Evolutionary conservation across 2,888 invertebrate genomes (phyloP).

Genomic region (Drosophila cracens): DNA sequence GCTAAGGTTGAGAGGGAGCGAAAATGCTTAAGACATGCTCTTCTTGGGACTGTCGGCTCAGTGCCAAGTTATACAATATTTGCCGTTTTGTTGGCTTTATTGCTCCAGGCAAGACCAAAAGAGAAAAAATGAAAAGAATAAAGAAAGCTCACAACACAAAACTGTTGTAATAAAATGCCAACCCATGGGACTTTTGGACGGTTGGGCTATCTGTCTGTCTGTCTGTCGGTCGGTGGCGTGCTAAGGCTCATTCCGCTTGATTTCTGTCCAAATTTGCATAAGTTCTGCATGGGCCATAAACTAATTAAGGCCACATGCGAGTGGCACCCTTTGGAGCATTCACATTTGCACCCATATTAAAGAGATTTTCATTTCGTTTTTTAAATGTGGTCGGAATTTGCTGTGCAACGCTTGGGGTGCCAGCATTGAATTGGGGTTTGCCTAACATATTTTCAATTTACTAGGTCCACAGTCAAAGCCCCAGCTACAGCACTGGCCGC

Average conservation of each 20-base stretch:
- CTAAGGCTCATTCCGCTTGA: slow-evolving; percentile 41
- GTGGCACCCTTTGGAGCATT: slow-evolving; percentile 9
- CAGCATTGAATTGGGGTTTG: slow-evolving; percentile 45
- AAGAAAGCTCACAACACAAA: slow-evolving; percentile 29
- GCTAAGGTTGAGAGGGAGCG: background rate
- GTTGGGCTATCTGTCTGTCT: background rate
- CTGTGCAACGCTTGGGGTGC: slow-evolving; percentile 6
- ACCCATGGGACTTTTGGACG: slow-evolving; percentile 32
- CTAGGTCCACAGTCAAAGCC: slow-evolving; percentile 23
- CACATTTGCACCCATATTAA: slow-evolving; percentile 31
- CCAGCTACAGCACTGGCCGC: background rate
- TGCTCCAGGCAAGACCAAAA: slow-evolving; percentile 33
- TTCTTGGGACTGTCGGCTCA: slow-evolving; percentile 29
- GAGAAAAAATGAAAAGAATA: slow-evolving; percentile 6
- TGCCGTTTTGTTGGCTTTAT: slow-evolving; percentile 63
- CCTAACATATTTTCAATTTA: slow-evolving; percentile 63
- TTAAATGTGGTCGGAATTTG: slow-evolving; percentile 16
- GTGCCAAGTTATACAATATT: slow-evolving; percentile 45
- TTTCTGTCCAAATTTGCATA: slow-evolving; percentile 47
- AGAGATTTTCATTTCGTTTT: slow-evolving; percentile 23
- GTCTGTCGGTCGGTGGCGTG: slow-evolving; percentile 9
- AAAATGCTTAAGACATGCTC: slow-evolving; percentile 50
- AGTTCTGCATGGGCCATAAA: slow-evolving; percentile 42
- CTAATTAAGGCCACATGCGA: slow-evolving; percentile 52
- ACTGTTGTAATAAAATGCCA: slow-evolving; percentile 45